A percentile compares a stretch with the other conserved stretches of the same genome.
phyloP scores from a whole-genome alignment of 2,888 invertebrate genomes.

The Leucania comma region DNA sequence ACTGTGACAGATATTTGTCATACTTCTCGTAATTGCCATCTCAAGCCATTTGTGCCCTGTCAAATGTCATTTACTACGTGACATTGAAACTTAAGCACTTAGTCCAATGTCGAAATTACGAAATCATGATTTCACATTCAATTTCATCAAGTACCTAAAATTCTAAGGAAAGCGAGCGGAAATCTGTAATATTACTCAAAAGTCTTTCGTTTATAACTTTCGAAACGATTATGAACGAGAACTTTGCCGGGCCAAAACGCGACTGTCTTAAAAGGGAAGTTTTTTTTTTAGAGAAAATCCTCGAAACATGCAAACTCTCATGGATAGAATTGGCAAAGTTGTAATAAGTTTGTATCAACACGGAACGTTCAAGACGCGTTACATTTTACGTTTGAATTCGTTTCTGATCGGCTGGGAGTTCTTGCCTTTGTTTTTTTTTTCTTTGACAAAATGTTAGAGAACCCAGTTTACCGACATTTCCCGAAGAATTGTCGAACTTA shows the following conservation, averaged over 20 bases:
- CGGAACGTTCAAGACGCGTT: conserved; percentile 29
- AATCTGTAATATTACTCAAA: conserved; percentile 44
- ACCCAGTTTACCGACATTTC: no score
- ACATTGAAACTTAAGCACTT: conserved; percentile 6
- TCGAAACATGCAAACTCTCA: conserved; percentile 46
- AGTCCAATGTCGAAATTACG: conserved; percentile 6
- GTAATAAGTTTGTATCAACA: conserved; percentile 61
- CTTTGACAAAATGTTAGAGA: no score
- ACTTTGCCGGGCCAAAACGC: conserved; percentile 35
- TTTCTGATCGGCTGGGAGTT: conserved; percentile 29
- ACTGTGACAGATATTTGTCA: no score
- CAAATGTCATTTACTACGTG: not conserved
- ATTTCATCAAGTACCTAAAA: conserved; percentile 40
- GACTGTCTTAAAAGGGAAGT: conserved; percentile 46
- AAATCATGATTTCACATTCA: conserved; percentile 41
- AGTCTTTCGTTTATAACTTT: conserved; percentile 54
- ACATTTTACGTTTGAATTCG: conserved; percentile 35
- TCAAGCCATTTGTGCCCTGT: not conserved
- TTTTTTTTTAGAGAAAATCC: conserved; percentile 39
- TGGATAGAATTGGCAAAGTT: conserved; percentile 53
- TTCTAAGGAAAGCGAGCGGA: conserved; percentile 27
- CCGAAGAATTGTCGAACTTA: no score
- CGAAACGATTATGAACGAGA: conserved; percentile 55
- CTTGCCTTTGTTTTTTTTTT: not conserved
- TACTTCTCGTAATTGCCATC: no score